Evolutionary conservation across 2,797 vertebrate species (phyloP), one percentile per base, ranked within the genome.

Genomic region (Hozukius guyotensis): DNA sequence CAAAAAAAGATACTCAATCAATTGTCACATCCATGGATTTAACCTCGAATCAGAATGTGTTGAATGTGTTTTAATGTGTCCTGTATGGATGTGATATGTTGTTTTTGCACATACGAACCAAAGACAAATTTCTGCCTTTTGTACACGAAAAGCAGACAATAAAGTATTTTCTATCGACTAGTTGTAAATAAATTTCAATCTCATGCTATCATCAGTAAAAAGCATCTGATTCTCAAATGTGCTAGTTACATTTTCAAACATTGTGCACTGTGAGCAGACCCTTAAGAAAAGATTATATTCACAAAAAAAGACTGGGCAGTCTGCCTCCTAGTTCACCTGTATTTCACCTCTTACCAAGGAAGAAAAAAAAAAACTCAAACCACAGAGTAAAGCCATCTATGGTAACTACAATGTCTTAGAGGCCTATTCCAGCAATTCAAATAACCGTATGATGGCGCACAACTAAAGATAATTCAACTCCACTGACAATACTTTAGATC

Each of bases 401-500:
- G 52, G 27, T 16, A 46, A 76, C 38, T n/a, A 29, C 53, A 75
- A 31, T 63, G 62, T 57, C 24, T 70, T n/a, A 49, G 8, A 75
- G 59, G 62, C 32, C 31, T 52, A 20, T 55, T 77, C n/a, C 8
- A 68, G 38, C 20, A 27, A 60, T 56, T 66, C 24, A 78, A 87
- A 86, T 76, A 79, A 57, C 65, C 4, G 55, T 29, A 55, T 52
- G 12, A 68, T 78, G 34, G 31, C 49, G 16, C 31, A 59, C 38
- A 75, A 42, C 14, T 46, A 24, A 65, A 32, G 13, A 82, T 24
- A 78, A 83, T 49, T 62, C 24, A 75, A 63, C 32, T 64, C n/a
- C 24, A 31, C 57, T 69, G 46, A 72, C 77, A 66, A 77, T 59
- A 72, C 75, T 78, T 80, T 49, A 62, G 1, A 81, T 71, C 65